phyloP scores from a whole-genome alignment of 2,113 vertebrate genomes.

The Ifrita kowaldi region DNA sequence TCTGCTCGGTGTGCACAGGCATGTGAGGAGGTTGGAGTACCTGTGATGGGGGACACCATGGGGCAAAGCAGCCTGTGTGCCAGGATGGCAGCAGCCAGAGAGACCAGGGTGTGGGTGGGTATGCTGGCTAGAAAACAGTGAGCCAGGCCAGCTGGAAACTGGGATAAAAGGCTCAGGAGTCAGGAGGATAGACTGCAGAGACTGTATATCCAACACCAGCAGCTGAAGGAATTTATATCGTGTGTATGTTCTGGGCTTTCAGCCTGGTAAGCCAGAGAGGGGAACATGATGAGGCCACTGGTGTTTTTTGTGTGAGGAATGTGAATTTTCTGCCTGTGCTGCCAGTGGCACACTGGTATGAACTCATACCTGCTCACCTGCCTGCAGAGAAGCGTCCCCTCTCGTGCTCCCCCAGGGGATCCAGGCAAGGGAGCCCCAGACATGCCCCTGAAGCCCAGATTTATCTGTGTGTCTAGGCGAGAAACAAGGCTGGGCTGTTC shows the following conservation, averaged over 20 bases:
- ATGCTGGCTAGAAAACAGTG: not conserved
- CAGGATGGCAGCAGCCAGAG: not conserved
- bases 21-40: rapidly evolving
- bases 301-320: not conserved
- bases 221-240: not conserved
- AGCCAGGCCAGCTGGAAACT: not conserved
- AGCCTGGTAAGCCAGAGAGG: not conserved
- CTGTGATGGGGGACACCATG: rapidly evolving
- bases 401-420: too few species aligned
- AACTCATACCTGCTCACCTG: not conserved
- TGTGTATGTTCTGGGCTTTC: not conserved
- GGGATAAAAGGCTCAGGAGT: not conserved
- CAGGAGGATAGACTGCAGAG: not conserved
- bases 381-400: not conserved
- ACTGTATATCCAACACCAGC: not conserved
- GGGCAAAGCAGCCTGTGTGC: not conserved
- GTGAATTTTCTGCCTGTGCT: not conserved
- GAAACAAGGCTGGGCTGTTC: not conserved
- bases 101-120: not conserved
- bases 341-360: not conserved
- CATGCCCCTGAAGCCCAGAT: rapidly evolving
- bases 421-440: not conserved
- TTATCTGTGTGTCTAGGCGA: rapidly evolving
- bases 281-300: not conserved
- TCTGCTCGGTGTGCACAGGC: rapidly evolving